Evolutionary conservation across 2,888 invertebrate genomes (phyloP), one percentile per base, ranked within the genome.

Genomic region (Boloria euphrosyne): DNA sequence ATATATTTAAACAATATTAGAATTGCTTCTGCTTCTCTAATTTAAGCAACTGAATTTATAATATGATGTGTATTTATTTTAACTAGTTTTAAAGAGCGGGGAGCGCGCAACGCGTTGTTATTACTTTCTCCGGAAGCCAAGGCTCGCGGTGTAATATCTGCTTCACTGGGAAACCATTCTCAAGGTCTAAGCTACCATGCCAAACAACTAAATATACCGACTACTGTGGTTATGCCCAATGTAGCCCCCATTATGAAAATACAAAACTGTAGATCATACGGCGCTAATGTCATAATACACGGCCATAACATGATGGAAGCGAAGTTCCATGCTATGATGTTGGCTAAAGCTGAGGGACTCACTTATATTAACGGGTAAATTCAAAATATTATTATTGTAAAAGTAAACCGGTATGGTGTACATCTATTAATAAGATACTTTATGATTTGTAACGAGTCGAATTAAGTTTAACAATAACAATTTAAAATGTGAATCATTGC

Each of bases 191-290:
- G 95, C 73, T 97, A 96, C 82, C 97, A 97, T 81, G 97, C 97
- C 0, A 90, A 93, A 73, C 93, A 93, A 67, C 90, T 97, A 10
- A 90, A 92, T 50, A 93, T 96, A 27, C 95, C 96, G 0, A 94
- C 95, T 0, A 97, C 96, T 0, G 97, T 99, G 5, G 97, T 99
- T n/a, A 98, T 99, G 98, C 98, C 98, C 0, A 95, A 95, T 50
- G 95, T 97, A 0, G 98, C 98, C 0, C 98, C 98, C 0, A 96
- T 99, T 66, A 98, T 98, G 98, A 99, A 98, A 90, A 96, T 98
- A 58, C 95, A 97, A 79, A 95, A 96, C 71, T 98, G 98, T 81
- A 94, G 95, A 62, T 95, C 95, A 61, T 96, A 95, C 80, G 96
- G 97, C 6, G 98, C 98, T 1, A 94, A 94, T 57, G 97, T 98